Evolutionary conservation across 2,888 invertebrate genomes (phyloP), one percentile per base, ranked within the genome.

Genomic region (Lysandra coridon): DNA sequence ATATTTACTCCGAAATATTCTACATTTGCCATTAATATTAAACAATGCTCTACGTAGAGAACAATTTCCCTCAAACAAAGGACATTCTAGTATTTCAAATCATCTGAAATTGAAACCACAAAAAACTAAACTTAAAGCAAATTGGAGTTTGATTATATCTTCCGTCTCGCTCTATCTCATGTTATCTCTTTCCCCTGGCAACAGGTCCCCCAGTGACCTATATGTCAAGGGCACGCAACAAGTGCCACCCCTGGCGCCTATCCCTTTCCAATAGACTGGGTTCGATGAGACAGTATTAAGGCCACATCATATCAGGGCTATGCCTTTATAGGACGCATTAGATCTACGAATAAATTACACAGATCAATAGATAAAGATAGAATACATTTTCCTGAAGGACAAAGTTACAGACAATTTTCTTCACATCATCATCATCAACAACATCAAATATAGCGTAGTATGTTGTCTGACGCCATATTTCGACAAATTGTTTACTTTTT

Each of bases 151-250:
- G 73, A 73, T 73, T 53, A 44, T 33, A 12, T 7, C 33, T 44
- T 5, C 30, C 49, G 60, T 76, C 77, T 77, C 60, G 14, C 40
- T 75, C 62, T 53, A 7, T 30, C n/a, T 30, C 76, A n/a, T 40
- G 12, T 53, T 74, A 64, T 64, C 80, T 75, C 79, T 17, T 73
- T n/a, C 81, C 73, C 78, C 33, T 73, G 78, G 82, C 85, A 85
- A 85, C 84, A 85, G 83, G 85, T 85, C 79, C 78, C 74, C 82
- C 80, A 82, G 80, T 84, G 82, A 84, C 85, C 85, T 81, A 83
- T 78, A 82, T 84, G 80, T 73, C 78, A 79, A 85, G 85, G 79
- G 79, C 79, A 77, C 79, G 84, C 84, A 85, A 85, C 85, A 85
- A 84, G 85, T 85, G 82, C 44, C 80, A 62, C 78, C 80, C 78